phyloP scores from a whole-genome alignment of 1,140 invertebrate genomes.

The Steinernema khuongi region DNA sequence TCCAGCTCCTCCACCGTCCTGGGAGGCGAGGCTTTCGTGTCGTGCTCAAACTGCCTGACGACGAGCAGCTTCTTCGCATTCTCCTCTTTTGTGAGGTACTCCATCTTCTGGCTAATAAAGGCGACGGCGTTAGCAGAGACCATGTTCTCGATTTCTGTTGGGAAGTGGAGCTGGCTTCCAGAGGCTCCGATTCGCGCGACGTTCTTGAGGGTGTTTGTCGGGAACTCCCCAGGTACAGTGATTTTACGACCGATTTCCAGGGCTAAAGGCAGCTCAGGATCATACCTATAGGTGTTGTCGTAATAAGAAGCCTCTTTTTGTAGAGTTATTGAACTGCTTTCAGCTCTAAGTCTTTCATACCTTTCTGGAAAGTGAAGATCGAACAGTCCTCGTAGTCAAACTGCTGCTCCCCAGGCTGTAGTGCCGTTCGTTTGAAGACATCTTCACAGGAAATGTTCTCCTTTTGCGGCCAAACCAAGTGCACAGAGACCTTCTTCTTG shows the following conservation, averaged over 20 bases:
- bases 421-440: not conserved
- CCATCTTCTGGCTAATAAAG: not conserved
- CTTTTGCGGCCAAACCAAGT: not conserved
- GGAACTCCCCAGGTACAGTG: not conserved
- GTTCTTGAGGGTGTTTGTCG: not conserved
- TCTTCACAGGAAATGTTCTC: not conserved
- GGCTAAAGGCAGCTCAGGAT: not conserved
- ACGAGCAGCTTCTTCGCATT: not conserved
- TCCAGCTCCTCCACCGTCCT: not conserved
- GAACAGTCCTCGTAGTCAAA: not conserved
- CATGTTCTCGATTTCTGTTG: not conserved
- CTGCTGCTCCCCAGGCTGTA: not conserved
- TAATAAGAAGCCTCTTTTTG: too few relatives aligned
- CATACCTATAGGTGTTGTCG: too few relatives aligned
- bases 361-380: not conserved
- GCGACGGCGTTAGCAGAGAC: not conserved
- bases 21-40: not conserved
- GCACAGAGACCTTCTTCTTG: not conserved
- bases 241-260: not conserved
- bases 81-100: not conserved
- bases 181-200: not conserved
- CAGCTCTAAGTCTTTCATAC: not conserved
- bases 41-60: slow-evolving; percentile 2
- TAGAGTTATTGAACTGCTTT: too few relatives aligned
- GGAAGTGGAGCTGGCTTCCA: not conserved